Base-by-base conservation (phyloP, 1,140 invertebrate genomes). In the Drosophila arawakana region DNA sequence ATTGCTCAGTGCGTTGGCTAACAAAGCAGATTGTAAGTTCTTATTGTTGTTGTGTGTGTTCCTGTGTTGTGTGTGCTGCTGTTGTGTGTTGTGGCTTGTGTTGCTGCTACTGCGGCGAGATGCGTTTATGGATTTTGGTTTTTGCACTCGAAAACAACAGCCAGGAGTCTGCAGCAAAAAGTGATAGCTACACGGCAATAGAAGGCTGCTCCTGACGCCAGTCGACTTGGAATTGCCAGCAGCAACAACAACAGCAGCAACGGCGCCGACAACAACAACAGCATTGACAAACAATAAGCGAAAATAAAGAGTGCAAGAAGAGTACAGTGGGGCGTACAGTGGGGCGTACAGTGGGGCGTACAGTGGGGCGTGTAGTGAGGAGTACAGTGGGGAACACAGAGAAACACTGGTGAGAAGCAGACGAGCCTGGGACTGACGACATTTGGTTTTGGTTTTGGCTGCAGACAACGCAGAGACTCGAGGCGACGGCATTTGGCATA, bases 41-140 rank as follows among this genome's bases (percentile, higher is more conserved):
- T 50, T 21, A 13, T 62, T 50, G 46, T 49, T 49, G 50, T 65
- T 46, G 55, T n/a, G 34, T 30, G 43, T 67, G 63, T 55, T 13
- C 18, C 7, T 13, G 25, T n/a, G 30, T 18, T 52, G 65, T 74
- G 50, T 65, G 52, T 55, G 50, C 41, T 25, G 21, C 34, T 39
- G 66, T 62, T 67, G 25, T 30, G 4, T 30, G 25, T 30, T 30
- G 25, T 78, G 60, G 60, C 43, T 66, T 18, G 34, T 76, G 63
- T 65, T 63, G 70, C 49, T 71, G 66, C 76, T 80, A 57, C 84
- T 75, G 73, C 84, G 63, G 65, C 58, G 69, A 81, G 78, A 76
- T 81, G 84, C 83, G 80, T 82, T 82, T 86, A 80, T 88, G 76
- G 80, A 82, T 88, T 82, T 83, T 73, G 47, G 66, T 79, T 86